Base-by-base conservation (phyloP, 2,113 vertebrate species). In the Neolamprologus variostigma region DNA sequence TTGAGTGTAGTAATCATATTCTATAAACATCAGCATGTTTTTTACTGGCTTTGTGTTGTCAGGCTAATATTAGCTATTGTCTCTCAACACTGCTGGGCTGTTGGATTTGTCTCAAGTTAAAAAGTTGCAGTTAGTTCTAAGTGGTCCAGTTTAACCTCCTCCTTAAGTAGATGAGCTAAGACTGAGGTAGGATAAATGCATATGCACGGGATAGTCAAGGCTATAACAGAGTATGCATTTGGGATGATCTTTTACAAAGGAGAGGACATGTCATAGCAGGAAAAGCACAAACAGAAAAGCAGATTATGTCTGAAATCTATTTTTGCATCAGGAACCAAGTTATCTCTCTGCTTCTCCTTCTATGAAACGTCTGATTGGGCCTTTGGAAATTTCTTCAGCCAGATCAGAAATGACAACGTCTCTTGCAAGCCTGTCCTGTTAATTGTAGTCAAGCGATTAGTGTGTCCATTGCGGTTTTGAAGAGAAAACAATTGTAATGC, bases 401-500 rank as follows among this genome's bases (percentile, higher is more conserved):
- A 78, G 45, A 78, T 4, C 23, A 61, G 13, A 89, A 50, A 79
- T 80, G 1, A 81, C 12, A 51, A 23, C 8, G 7, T 83, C 16
- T 85, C 14, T 7, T 73, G 71, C 37, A 54, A 33, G 13, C 21
- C 14, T 54, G 45, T 21, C 21, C 37, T 82, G 33, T 61, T 83
- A 12, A 31, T 26, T 80, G 45, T 50, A n/a, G 45, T 40, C 17
- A 6, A 63, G 31, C 11, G 47, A 42, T 89, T 89, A 89, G 81
- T 92, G 80, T 91, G 80, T 85, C 40, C 45, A 45, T 17, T 8
- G 54, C 45, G 0, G 14, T 80, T 63, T 50, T 59, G 23, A 50
- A 79, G 8, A 84, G 31, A 54, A 81, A 76, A 84, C 61, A 55
- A 21, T 26, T 66, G 28, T 93, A 93, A 93, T 93, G 94, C 94